These are phyloP conservation scores for Eupristina koningsbergeri DNA, from an alignment of 1,140 invertebrate genomes.

Conservation along the genomic window DNA sequence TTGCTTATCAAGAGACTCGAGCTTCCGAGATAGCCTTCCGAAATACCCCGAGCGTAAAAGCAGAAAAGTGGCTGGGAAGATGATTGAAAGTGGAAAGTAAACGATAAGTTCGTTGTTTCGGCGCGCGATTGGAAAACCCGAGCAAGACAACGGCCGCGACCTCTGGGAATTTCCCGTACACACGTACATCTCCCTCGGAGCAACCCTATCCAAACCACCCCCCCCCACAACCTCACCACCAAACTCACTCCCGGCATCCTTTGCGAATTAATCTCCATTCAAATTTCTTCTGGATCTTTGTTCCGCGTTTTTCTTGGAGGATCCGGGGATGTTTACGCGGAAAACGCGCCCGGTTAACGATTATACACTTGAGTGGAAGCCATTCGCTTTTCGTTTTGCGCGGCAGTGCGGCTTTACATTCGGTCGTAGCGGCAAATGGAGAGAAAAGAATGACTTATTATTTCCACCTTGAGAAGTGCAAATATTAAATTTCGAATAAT, in stretches of 20 bases:
- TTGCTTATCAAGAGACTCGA: constrained; percentile 5
- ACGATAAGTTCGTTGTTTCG: constrained; percentile 5
- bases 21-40: not conserved
- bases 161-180: not conserved
- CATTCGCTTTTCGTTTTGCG: not conserved
- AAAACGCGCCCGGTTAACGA: not conserved
- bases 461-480: not conserved
- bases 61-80: not conserved
- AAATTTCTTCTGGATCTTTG: constrained; percentile 18
- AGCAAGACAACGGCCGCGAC: not conserved
- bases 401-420: not conserved
- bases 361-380: not conserved
- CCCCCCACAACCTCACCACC: constrained; percentile 51
- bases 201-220: too few species aligned
- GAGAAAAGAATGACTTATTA: not conserved
- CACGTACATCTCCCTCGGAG: not conserved
- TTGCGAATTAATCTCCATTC: constrained; percentile 56
- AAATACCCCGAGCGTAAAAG: not conserved
- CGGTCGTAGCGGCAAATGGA: not conserved
- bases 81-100: not conserved
- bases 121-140: not conserved
- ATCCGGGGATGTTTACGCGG: too few species aligned
- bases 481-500: not conserved
- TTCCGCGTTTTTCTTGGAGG: not conserved
- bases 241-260: not conserved